phyloP scores from a whole-genome alignment of 2,113 vertebrate genomes.

The Cebus imitator region DNA sequence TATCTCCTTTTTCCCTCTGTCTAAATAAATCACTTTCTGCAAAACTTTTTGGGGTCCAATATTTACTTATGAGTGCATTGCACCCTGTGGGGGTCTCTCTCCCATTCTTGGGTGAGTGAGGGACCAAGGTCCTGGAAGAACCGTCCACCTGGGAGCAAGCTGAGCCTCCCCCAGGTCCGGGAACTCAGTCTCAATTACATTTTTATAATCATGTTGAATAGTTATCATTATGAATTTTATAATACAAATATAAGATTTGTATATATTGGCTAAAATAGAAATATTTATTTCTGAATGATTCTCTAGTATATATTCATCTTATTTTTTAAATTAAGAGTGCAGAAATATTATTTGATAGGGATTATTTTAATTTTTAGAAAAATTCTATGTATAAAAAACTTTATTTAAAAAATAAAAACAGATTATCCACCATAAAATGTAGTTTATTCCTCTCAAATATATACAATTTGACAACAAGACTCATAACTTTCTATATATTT shows the following conservation, averaged over 20 bases:
- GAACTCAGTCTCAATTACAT: too few species aligned
- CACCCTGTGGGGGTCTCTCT: too few species aligned
- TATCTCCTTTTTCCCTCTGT: too few species aligned
- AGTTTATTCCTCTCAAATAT: not conserved
- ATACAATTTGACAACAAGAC: not conserved
- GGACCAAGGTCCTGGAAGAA: too few species aligned
- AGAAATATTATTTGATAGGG: not conserved
- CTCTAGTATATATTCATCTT: not conserved
- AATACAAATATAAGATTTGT: not conserved
- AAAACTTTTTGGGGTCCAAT: too few species aligned
- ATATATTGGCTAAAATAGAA: not conserved
- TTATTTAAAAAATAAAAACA: not conserved
- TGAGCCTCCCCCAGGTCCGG: too few species aligned
- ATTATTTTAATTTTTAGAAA: slow-evolving; percentile 26
- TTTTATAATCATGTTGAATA: not conserved
- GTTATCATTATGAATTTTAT: not conserved
- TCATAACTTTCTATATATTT: not conserved
- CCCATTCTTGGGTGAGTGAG: too few species aligned
- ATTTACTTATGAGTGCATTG: too few species aligned
- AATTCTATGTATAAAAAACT: not conserved
- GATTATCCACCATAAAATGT: not conserved
- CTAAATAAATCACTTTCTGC: too few species aligned
- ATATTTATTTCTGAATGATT: not conserved
- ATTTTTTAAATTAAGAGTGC: not conserved
- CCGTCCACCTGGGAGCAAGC: too few species aligned